Conservation (phyloP, 2,113 vertebrate species). For the Lagopus leucura region DNA sequence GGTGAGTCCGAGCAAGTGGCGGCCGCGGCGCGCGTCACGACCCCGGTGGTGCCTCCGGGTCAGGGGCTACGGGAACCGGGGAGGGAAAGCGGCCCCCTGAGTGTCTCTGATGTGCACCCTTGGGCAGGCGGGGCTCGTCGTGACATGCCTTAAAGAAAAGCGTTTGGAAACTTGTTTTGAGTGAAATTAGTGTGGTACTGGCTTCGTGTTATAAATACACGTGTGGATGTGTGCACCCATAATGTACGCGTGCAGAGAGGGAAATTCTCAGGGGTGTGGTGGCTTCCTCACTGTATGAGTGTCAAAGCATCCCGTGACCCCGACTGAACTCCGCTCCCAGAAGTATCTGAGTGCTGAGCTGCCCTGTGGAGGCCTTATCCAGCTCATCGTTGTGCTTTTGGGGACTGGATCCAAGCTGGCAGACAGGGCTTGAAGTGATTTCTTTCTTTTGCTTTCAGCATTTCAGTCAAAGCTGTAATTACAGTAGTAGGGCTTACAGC, state of each 20-base stretch:
- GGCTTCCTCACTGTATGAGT: not conserved
- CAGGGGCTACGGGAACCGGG: not conserved
- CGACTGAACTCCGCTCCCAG: fast-evolving
- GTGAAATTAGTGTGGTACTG: slow-evolving; percentile 42
- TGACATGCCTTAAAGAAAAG: not conserved
- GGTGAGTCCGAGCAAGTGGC: slow-evolving; percentile 87
- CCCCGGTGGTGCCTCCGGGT: not conserved
- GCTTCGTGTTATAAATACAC: slow-evolving; percentile 49
- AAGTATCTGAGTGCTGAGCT: not conserved
- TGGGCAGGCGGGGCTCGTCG: not conserved
- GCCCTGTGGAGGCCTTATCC: not conserved
- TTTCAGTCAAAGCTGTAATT: not conserved
- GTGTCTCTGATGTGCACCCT: slow-evolving; percentile 41
- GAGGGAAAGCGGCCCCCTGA: not conserved
- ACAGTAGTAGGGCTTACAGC: not conserved
- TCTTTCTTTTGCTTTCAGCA: not conserved
- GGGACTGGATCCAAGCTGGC: not conserved
- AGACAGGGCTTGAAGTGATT: not conserved
- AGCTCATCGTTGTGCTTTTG: not conserved
- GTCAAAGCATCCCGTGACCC: not conserved
- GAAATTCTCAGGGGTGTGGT: not conserved
- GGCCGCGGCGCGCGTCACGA: not conserved
- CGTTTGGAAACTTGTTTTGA: not conserved
- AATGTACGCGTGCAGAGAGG: not conserved
- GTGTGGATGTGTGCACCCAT: not conserved